Conservation (phyloP, 2,888 invertebrate species). For the Hypsopygia costalis region DNA sequence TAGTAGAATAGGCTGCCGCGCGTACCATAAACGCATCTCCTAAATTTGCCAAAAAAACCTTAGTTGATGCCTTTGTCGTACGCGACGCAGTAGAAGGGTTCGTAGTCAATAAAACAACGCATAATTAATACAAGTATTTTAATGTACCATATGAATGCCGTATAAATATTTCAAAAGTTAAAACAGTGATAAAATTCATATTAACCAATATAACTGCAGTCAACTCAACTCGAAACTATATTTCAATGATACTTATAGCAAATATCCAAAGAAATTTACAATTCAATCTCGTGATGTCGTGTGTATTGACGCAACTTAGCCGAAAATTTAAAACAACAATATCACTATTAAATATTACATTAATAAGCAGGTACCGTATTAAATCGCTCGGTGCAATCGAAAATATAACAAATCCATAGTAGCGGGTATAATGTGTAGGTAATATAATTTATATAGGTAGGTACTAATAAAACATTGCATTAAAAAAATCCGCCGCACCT, state of each 20-base stretch:
- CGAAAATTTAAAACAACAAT: slow-evolving; percentile 35
- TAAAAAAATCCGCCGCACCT: slow-evolving; percentile 30
- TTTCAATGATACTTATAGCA: slow-evolving; percentile 41
- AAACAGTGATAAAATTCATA: slow-evolving; percentile 82
- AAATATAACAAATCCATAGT: slow-evolving; percentile 15
- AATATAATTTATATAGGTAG: slow-evolving; percentile 8
- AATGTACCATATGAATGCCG: slow-evolving; percentile 79
- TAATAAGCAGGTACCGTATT: slow-evolving; percentile 66
- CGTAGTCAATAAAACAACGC: slow-evolving; percentile 55
- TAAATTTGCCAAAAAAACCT: too few species aligned
- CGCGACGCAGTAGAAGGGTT: too few species aligned
- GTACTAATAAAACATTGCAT: slow-evolving; percentile 18
- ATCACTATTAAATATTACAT: slow-evolving; percentile 44
- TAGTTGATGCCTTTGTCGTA: too few species aligned
- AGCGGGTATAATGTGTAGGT: neutral
- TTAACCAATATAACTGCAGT: slow-evolving; percentile 73
- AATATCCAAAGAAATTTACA: slow-evolving; percentile 44
- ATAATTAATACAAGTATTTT: slow-evolving; percentile 74
- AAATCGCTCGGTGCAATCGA: slow-evolving; percentile 47
- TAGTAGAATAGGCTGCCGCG: too few species aligned
- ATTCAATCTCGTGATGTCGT: slow-evolving; percentile 32
- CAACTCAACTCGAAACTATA: slow-evolving; percentile 68
- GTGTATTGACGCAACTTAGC: slow-evolving; percentile 32
- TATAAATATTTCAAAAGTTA: slow-evolving; percentile 82
- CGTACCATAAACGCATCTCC: too few species aligned